These are phyloP conservation scores for Cremastinae sp. DNA, from an alignment of 2,888 invertebrate species.

Conservation along the genomic window DNA sequence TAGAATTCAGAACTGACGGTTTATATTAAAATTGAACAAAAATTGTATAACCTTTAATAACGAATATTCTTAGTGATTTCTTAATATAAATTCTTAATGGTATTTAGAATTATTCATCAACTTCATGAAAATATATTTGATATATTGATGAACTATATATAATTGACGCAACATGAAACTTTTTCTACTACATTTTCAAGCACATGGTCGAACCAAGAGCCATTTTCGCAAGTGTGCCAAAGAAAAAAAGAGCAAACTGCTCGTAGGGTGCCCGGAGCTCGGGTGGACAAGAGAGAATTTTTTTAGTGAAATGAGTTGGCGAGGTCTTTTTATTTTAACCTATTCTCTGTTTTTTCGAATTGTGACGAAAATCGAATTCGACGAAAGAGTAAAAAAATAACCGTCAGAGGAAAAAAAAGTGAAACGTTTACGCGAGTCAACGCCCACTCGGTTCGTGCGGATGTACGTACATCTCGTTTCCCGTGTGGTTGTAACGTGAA, in stretches of 20 bases:
- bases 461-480: conserved; percentile 7
- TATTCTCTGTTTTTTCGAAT: conserved; percentile 9
- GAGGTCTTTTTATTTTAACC: background rate
- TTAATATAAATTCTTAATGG: too few relatives aligned
- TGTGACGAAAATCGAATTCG: conserved; percentile 21
- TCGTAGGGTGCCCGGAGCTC: background rate
- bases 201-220: background rate
- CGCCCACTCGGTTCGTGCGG: background rate
- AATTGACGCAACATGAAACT: too few relatives aligned
- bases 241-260: conserved; percentile 11
- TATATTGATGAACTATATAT: too few relatives aligned
- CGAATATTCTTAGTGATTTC: too few relatives aligned
- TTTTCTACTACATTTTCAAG: background rate
- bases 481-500: conserved; percentile 5
- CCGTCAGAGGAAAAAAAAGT: background rate
- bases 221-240: conserved; percentile 14
- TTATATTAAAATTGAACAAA: too few relatives aligned
- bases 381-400: background rate
- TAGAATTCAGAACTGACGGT: too few relatives aligned
- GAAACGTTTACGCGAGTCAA: conserved; percentile 10
- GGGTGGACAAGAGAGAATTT: background rate
- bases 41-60: too few relatives aligned
- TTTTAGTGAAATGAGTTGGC: conserved; percentile 28
- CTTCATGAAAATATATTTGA: too few relatives aligned
- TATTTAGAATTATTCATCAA: too few relatives aligned